Evolutionary conservation across 1,140 invertebrate genomes (phyloP), one percentile per base, ranked within the genome.

Genomic region (Brachionus paranguensis): DNA sequence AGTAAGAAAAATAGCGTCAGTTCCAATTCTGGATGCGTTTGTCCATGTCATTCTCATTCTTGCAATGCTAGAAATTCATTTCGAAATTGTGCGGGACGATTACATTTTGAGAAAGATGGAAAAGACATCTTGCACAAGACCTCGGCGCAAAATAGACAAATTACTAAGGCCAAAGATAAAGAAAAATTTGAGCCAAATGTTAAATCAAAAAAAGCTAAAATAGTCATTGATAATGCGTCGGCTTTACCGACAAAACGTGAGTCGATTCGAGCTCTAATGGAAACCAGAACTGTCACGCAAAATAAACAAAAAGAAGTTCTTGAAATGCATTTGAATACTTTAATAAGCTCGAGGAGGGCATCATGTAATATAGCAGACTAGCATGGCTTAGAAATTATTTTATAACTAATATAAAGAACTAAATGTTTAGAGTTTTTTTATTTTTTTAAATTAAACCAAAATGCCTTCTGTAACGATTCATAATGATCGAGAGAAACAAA

Each of bases 241-340:
- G 37, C 11, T 81, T 68, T 81, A 12, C 78, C 78, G 1, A 81
- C 78, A 17, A 81, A 81, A 29, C 78, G 78, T 24, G 78, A 81
- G 17, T 81, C 78, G 10, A 60, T 81, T 17, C 50, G 78, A 45
- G 60, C 60, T 60, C 78, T 81, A 17, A 81, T 81, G 50, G 78
- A 81, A 37, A 81, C 33, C 27, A 81, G 37, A 10, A 45, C 50
- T 17, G 78, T 81, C 14, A 81, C 53, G 6, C 53, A 81, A 47
- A 81, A 81, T 47, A 81, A 81, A 45, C 78, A 81, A 68, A 60
- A 68, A 64, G 53, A 81, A 41, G 53, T 45, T 10, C 78, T 81
- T 12, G 78, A 81, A 81, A 64, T 68, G 53, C 78, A 81, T 60
- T 68, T 81, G n/a, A 81, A 81, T 47, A 81, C 78, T 37, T 68